phyloP scores from a whole-genome alignment of 2,797 vertebrate genomes.

The Brotula barbata region DNA sequence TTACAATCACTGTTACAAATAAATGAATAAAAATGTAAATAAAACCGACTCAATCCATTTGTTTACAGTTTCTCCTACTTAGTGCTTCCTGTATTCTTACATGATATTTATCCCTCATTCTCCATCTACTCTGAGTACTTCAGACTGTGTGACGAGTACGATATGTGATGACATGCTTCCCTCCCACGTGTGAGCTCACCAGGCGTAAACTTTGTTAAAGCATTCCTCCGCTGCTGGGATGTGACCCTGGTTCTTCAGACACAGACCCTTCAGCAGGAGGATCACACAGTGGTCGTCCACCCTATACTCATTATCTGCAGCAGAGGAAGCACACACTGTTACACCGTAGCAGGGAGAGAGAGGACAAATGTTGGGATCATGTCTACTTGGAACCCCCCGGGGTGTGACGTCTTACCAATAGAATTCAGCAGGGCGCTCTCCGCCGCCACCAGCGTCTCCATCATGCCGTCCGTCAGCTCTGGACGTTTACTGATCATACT shows the following conservation, averaged over 20 bases:
- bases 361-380: too few relatives aligned
- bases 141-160: too few relatives aligned
- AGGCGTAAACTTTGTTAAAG: constrained; percentile 74
- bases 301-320: constrained; percentile 76
- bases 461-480: constrained; percentile 80
- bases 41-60: too few relatives aligned
- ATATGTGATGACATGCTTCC: too few relatives aligned
- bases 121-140: too few relatives aligned
- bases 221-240: constrained; percentile 77
- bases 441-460: constrained; percentile 78
- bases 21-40: too few relatives aligned
- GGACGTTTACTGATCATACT: constrained; percentile 80
- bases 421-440: constrained; percentile 76
- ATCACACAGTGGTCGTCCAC: constrained; percentile 80
- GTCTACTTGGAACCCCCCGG: too few relatives aligned
- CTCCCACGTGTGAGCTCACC: constrained; percentile 61
- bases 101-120: too few relatives aligned
- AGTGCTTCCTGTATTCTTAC: too few relatives aligned
- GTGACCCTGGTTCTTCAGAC: constrained; percentile 80
- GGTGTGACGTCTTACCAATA: constrained; percentile 67
- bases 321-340: constrained; percentile 1
- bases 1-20: too few relatives aligned
- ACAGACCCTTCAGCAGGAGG: constrained; percentile 83
- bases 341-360: too few relatives aligned
- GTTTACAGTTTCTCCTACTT: too few relatives aligned